These are phyloP conservation scores for Lordiphosa fenestrarum DNA, from an alignment of 2,888 invertebrate species.

Conservation along the genomic window DNA sequence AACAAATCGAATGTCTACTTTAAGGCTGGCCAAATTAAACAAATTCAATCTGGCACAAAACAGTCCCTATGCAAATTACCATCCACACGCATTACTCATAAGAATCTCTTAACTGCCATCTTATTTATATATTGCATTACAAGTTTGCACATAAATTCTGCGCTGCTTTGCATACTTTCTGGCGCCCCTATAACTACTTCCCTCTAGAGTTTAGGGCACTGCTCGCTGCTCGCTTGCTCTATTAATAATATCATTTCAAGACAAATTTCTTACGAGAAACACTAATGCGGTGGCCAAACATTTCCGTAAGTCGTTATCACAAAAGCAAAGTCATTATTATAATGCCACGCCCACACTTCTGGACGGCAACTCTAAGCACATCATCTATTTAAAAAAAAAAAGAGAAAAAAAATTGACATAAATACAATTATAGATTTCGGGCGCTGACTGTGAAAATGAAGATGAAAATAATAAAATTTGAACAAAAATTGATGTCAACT, in stretches of 20 bases:
- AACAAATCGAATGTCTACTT: no score
- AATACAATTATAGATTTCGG: conserved; percentile 75
- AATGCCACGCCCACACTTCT: conserved; percentile 44
- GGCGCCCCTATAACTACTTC: conserved; percentile 61
- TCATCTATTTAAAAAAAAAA: conserved; percentile 19
- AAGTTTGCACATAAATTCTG: conserved; percentile 66
- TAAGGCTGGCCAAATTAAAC: no score
- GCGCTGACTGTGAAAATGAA: conserved; percentile 69
- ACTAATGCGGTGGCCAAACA: conserved; percentile 76
- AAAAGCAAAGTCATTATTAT: conserved; percentile 76
- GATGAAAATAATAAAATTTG: conserved; percentile 75
- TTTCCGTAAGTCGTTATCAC: conserved; percentile 77
- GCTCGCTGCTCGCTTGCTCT: conserved; percentile 39
- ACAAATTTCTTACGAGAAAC: conserved; percentile 65
- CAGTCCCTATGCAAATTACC: no score
- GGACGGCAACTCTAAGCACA: conserved; percentile 1
- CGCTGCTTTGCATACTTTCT: conserved; percentile 57
- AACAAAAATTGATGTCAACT: conserved; percentile 75
- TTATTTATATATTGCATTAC: conserved; percentile 68
- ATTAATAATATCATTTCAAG: conserved; percentile 60
- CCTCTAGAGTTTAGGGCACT: background rate
- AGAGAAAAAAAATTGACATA: conserved; percentile 66
- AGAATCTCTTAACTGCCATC: conserved; percentile 10
- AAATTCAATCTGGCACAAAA: no score
- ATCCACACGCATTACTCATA: no score